Evolutionary conservation across 30 jellyfish, hydroid and myxozoan genomes (phyloP), one percentile per base, ranked within the genome.

Genomic region (Mastigias papua): DNA sequence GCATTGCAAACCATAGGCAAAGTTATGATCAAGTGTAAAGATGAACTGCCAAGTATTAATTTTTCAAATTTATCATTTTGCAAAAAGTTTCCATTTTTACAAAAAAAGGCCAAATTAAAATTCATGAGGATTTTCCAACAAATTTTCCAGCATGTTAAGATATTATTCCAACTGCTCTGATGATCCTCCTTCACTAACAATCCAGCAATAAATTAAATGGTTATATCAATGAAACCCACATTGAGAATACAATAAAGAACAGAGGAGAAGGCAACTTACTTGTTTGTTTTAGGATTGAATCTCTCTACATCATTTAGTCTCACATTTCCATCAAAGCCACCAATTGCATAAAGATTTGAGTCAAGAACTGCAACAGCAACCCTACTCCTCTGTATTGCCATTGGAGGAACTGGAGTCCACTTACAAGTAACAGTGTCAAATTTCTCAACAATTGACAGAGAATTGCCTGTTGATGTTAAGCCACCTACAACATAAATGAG

Each of bases 241-340:
- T 3, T 3, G 54, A 11, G 54, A 37, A 37, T 37, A 37, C 6
- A 6, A 37, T 37, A 37, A 37, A 3, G 1, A 22, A 0, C 0
- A 6, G 11, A 37, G 54, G 11, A 37, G 54, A 11, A 37, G 11
- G 11, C 11, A 46, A 23, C 85, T 78, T 79, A 93, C 98, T 97
- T 89, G 89, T 78, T 88, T 66, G 93, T 73, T 5, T 61, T 37
- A 0, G 99, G 96, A 63, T 90, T 97, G 69, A 85, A 95, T 67
- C 93, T 70, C 67, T 95, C 99, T 34, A 95, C 99, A 85, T 90
- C 99, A 80, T 95, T 95, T 16, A 95, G 93, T 70, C 99, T 62
- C 26, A 95, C 97, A 60, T 58, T 90, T 8, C 99, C 99, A 95
- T 95, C 99, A 82, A 95, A 95, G 48, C 99, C 99, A 21, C 99